Evolutionary conservation across 92 coral and sea anemone species (phyloP), one percentile per base, ranked within the genome.

Genomic region (Galaxea fascicularis): DNA sequence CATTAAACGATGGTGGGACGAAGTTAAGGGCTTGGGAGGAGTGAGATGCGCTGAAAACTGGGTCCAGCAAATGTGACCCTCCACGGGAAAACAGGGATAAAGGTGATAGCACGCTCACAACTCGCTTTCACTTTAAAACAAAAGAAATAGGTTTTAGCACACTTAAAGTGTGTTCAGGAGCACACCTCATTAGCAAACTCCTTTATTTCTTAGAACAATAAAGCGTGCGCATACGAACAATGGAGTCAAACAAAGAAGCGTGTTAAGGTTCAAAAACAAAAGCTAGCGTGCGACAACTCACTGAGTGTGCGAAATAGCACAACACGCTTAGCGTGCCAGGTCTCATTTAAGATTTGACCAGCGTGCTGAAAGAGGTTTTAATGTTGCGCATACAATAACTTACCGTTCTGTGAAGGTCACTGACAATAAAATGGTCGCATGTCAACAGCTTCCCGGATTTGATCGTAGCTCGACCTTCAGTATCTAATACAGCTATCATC

Each of bases 31-130:
- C n/a, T n/a, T n/a, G n/a, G n/a, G n/a, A n/a, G n/a, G n/a, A n/a
- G n/a, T n/a, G n/a, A n/a, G n/a, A n/a, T n/a, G n/a, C n/a, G n/a
- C n/a, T n/a, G n/a, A n/a, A n/a, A n/a, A n/a, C n/a, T n/a, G n/a
- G n/a, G n/a, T n/a, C n/a, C n/a, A n/a, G 41, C 41, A 21, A 12
- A 8, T 25, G 71, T 65, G 71, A 65, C 39, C 39, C 44, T 65
- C 39, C 71, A 26, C 10, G n/a, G 15, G 71, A 65, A 11, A 10
- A 10, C n/a, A 17, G n/a, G 15, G 71, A 11, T 65, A 65, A 65
- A 65, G 35, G 71, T 65, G 71, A 65, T 65, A 65, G n/a, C 35
- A 65, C 71, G 71, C 39, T 65, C 71, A 65, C 71, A 65, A 24
- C 71, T 25, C 39, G 71, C 71, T 14, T 65, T 41, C 71, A 65